These are phyloP conservation scores for Thymelicus lineola DNA, from an alignment of 2,888 invertebrate genomes.

Conservation along the genomic window DNA sequence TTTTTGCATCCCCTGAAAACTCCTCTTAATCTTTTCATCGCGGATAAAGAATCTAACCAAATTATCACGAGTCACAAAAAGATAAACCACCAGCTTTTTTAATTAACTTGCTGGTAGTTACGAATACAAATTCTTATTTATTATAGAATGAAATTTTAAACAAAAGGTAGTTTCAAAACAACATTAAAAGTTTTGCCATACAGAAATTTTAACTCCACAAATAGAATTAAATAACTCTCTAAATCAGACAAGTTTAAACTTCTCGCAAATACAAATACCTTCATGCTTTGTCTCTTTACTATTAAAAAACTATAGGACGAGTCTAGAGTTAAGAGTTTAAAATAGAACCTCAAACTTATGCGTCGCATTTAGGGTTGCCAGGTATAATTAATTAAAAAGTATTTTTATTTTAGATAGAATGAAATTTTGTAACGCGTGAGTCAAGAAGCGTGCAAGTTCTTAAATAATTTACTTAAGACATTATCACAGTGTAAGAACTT, in stretches of 20 bases:
- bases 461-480: not conserved
- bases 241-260: conserved; percentile 65
- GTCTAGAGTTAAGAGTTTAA: conserved; percentile 66
- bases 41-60: not conserved
- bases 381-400: not conserved
- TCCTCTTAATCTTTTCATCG: not conserved
- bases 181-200: conserved; percentile 19
- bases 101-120: too few relatives aligned
- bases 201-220: conserved; percentile 43
- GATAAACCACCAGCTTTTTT: too few relatives aligned
- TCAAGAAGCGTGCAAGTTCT: not conserved
- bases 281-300: conserved; percentile 76
- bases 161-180: not conserved
- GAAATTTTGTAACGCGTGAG: not conserved
- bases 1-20: conserved; percentile 42
- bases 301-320: conserved; percentile 68
- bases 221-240: conserved; percentile 52
- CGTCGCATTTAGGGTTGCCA: conserved; percentile 52
- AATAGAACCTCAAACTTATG: conserved; percentile 76
- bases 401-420: too few relatives aligned
- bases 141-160: too few relatives aligned
- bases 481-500: too few relatives aligned
- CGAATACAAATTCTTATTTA: too few relatives aligned
- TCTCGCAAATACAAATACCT: conserved; percentile 58
- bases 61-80: not conserved